These are phyloP conservation scores for Anomalospiza imberbis DNA, from an alignment of 2,797 vertebrate species.

Conservation along the genomic window DNA sequence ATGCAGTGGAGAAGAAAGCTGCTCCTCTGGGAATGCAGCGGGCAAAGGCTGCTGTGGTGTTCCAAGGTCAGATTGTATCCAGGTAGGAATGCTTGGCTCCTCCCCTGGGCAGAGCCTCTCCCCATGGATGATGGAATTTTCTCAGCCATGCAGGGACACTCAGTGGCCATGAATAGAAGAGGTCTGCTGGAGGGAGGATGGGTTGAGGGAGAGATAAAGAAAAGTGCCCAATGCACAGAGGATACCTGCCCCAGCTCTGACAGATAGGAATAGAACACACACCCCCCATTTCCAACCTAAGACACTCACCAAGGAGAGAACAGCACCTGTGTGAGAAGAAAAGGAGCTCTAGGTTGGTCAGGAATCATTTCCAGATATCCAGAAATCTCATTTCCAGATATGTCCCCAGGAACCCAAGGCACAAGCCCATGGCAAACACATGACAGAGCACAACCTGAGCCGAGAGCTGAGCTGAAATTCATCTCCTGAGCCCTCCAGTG, in stretches of 20 bases:
- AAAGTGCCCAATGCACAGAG: neutral
- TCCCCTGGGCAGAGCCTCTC: too few relatives aligned
- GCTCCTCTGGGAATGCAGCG: too few relatives aligned
- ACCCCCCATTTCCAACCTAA: neutral
- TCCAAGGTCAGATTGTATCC: too few relatives aligned
- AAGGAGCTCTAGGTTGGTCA: rapidly evolving
- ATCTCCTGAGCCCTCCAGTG: neutral
- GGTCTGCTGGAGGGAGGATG: too few relatives aligned
- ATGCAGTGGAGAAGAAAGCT: too few relatives aligned
- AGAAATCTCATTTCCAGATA: neutral
- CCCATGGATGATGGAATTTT: too few relatives aligned
- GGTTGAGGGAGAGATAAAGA: too few relatives aligned
- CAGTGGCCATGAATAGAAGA: too few relatives aligned
- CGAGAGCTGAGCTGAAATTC: neutral
- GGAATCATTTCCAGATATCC: neutral
- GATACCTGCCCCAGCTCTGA: neutral
- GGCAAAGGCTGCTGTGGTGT: too few relatives aligned
- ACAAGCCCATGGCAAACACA: neutral
- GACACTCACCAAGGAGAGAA: neutral
- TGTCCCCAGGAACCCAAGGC: rapidly evolving
- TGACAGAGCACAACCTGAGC: rapidly evolving
- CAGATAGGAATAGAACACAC: rapidly evolving
- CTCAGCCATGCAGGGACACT: too few relatives aligned
- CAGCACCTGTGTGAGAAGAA: neutral
- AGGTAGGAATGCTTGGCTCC: too few relatives aligned